Conservation (phyloP, 2,113 vertebrate genomes). For the Indicator indicator region DNA sequence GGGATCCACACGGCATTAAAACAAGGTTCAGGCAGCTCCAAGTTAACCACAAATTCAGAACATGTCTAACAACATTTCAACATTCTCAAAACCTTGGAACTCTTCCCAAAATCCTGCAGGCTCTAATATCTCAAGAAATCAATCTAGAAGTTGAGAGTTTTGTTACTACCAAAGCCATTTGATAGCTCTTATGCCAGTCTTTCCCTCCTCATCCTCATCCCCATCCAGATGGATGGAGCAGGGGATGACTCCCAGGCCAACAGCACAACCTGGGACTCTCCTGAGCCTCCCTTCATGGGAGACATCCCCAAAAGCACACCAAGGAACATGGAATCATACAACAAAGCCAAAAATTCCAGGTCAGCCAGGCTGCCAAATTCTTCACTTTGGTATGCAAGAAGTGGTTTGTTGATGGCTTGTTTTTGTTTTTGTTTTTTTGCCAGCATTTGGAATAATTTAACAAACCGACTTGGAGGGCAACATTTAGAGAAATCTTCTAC, state of each 20-base stretch:
- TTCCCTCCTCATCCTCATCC: neutral
- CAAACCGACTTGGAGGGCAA: neutral
- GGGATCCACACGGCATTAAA: neutral
- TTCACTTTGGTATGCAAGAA: fast-evolving
- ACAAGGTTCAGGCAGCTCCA: neutral
- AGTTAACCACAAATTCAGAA: slow-evolving; percentile 63
- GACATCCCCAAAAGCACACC: neutral
- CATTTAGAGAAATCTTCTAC: neutral
- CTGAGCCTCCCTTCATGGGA: neutral
- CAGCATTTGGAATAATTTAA: neutral
- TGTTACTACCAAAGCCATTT: neutral
- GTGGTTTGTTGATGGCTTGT: neutral
- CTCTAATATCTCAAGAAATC: neutral
- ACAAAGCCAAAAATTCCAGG: neutral
- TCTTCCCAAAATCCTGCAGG: neutral
- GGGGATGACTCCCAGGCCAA: neutral
- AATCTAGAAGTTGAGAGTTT: neutral
- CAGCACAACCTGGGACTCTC: fast-evolving
- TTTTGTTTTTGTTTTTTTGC: neutral
- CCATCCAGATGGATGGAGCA: fast-evolving
- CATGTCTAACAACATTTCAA: slow-evolving; percentile 32
- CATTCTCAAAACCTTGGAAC: slow-evolving; percentile 26
- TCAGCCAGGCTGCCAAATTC: neutral
- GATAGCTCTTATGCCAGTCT: neutral
- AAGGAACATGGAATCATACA: neutral